Conservation (phyloP, 2,888 invertebrate genomes). For the Teleogryllus oceanicus region DNA sequence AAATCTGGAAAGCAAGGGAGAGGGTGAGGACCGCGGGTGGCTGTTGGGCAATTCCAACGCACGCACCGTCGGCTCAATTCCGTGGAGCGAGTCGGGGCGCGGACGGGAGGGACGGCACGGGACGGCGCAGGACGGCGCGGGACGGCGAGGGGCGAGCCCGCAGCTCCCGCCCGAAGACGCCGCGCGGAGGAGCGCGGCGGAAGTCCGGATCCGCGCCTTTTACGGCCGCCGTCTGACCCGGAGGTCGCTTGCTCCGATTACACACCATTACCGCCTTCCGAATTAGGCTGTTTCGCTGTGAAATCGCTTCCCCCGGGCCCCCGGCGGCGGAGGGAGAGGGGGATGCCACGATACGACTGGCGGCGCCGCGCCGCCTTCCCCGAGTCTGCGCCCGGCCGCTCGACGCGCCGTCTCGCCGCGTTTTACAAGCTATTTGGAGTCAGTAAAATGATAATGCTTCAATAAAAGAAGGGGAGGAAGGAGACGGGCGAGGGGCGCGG, state of each 20-base stretch:
- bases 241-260: conserved; percentile 33
- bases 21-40: no score
- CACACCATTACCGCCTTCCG: conserved; percentile 38
- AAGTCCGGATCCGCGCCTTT: conserved; percentile 33
- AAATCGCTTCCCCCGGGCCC: conserved; percentile 30
- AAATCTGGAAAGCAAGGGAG: no score
- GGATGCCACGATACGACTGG: not conserved
- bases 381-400: not conserved
- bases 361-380: conserved; percentile 25
- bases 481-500: not conserved
- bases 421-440: conserved; percentile 56
- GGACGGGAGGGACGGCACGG: no score
- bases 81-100: not conserved
- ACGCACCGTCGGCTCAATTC: not conserved
- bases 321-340: conserved; percentile 2
- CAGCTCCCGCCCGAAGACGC: not conserved
- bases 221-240: conserved; percentile 29
- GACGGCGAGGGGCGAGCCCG: not conserved
- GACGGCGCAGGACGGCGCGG: no score
- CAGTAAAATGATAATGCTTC: conserved; percentile 53
- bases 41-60: not conserved
- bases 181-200: conserved; percentile 20
- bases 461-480: conserved; percentile 36
- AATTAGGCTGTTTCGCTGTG: conserved; percentile 37
- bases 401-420: conserved; percentile 46